A percentile compares a stretch with the other conserved stretches of the same genome.
Evolutionary conservation across 2,888 invertebrate species (phyloP).

Genomic region (Callimorpha dominula): DNA sequence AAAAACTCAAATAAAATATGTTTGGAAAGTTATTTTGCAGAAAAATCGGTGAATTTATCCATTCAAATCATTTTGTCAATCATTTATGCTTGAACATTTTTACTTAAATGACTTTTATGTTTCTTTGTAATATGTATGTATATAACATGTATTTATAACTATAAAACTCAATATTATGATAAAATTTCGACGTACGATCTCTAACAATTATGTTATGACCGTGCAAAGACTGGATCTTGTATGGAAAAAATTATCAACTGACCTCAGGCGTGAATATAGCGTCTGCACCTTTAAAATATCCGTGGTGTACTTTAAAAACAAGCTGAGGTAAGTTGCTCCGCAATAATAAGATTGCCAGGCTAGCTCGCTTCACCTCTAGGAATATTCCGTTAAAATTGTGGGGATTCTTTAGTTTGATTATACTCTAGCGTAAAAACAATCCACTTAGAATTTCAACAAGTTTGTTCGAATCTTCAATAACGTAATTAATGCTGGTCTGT

Average conservation of each 20-base stretch:
- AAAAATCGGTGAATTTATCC: neutral
- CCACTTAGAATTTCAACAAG: constrained; percentile 66
- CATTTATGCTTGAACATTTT: neutral
- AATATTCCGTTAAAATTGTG: constrained; percentile 58
- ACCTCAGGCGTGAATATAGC: constrained; percentile 33
- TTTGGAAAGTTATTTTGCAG: neutral
- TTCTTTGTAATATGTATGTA: too few species aligned
- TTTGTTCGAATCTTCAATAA: constrained; percentile 65
- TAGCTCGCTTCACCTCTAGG: constrained; percentile 58
- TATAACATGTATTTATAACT: too few species aligned
- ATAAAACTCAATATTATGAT: neutral
- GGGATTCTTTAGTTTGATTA: constrained; percentile 72
- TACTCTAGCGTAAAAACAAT: constrained; percentile 74
- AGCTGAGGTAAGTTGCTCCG: constrained; percentile 50
- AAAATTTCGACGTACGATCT: neutral
- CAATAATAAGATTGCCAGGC: constrained; percentile 58
- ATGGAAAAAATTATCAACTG: neutral
- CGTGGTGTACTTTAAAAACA: constrained; percentile 46
- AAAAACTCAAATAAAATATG: neutral
- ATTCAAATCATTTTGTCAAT: neutral
- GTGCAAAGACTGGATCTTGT: neutral
- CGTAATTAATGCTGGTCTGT: constrained; percentile 73
- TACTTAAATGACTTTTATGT: too few species aligned
- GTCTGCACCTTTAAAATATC: constrained; percentile 44
- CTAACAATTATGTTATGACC: neutral